Base-by-base conservation (phyloP, 2,113 vertebrate species). In the Leptobrachium ailaonicum region DNA sequence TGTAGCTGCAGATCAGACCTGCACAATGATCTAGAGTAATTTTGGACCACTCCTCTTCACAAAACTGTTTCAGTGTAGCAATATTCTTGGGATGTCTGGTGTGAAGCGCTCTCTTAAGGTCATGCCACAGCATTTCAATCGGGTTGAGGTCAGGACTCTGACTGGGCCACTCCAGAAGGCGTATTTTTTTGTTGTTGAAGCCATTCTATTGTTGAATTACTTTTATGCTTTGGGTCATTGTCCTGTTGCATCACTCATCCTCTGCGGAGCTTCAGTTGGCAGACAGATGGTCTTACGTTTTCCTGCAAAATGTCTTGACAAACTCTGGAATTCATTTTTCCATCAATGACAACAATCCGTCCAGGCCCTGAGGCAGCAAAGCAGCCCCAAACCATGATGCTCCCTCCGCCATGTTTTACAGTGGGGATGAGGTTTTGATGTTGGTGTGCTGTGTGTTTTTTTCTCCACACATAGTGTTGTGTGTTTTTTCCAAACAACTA, bases 231-330 rank as follows among this genome's bases (percentile, higher is more conserved):
- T 32, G 63, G 1, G 4, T 66, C 63, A 41, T 66, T 66, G 63
- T 66, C 63, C 63, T 66, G 63, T 40, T 66, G 2, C 63, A 50
- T 5, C 47, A 50, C 8, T 50, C 8, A 50, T 50, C 47, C 13
- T 60, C 56, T 60, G 13, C 11, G 9, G 56, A 60, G 56, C 66
- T 43, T 68, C 41, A 68, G 6, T 10, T 68, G 66, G 41, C 12
- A 32, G 66, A 68, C 66, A 43, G 41, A 10, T 68, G 11, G 44
- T 44, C 70, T 72, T 40, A 54, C 10, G 10, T 72, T 72, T 20
- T 72, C 70, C 47, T 72, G 70, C 50, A 72, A 54, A 54, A 72
- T 56, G 32, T 56, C 47, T 54, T 72, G n/a, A 72, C 56, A 53
- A 54, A 40, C 45, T 41, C 41, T 6, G 66, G 66, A 68, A 68